These are phyloP conservation scores for Urocynchramus pylzowi DNA, from an alignment of 2,113 vertebrate species.

Conservation along the genomic window DNA sequence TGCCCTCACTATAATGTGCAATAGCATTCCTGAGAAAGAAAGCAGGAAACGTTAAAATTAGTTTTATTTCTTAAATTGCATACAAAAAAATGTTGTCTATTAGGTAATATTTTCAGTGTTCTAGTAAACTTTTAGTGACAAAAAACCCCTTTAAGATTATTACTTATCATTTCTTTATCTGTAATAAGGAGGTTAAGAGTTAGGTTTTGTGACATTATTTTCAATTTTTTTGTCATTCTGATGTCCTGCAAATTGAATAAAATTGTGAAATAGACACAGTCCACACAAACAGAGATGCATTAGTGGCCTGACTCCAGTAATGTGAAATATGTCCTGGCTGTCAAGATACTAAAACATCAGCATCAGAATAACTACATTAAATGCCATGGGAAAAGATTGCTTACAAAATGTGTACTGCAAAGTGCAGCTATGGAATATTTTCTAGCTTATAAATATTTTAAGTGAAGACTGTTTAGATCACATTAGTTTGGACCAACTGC, in stretches of 20 bases:
- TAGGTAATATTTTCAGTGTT: not conserved
- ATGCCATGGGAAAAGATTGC: not conserved
- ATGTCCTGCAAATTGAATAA: not conserved
- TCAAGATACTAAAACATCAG: not conserved
- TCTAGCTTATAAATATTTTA: conserved; percentile 40
- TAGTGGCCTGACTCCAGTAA: not conserved
- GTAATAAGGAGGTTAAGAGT: not conserved
- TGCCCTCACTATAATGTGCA: not conserved
- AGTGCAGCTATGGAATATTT: not conserved
- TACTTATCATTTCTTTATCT: not conserved
- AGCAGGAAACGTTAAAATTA: not conserved
- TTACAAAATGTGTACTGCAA: not conserved
- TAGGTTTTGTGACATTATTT: not conserved
- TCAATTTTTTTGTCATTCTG: not conserved
- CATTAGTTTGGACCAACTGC: not conserved
- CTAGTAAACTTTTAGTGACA: not conserved
- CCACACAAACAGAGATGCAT: not conserved
- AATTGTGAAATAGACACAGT: not conserved
- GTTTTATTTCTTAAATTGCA: not conserved
- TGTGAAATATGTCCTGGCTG: not conserved
- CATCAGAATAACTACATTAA: not conserved
- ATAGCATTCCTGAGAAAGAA: not conserved
- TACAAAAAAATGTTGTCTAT: not conserved
- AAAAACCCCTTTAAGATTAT: not conserved
- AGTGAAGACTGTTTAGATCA: not conserved